Conservation (phyloP, 2,888 invertebrate species). For the Blastobasis adustella region DNA sequence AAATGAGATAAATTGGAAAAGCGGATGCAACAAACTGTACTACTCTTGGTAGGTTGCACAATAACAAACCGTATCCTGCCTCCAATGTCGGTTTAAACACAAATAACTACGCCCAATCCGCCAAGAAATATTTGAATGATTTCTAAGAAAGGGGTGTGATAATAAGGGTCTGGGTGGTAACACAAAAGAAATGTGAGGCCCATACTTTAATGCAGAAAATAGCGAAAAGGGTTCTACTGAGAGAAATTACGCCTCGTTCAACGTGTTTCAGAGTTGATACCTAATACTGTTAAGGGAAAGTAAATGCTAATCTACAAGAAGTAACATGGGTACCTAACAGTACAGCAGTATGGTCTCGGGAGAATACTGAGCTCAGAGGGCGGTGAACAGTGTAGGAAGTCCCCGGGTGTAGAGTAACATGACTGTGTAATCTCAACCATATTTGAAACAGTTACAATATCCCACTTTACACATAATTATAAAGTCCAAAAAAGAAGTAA, state of each 20-base stretch:
- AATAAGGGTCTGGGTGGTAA: not conserved
- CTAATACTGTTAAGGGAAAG: not conserved
- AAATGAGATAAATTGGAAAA: too few species aligned
- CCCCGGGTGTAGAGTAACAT: not conserved
- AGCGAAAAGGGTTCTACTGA: not conserved
- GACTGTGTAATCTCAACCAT: not conserved
- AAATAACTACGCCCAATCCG: too few species aligned
- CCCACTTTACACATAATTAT: conserved; percentile 2
- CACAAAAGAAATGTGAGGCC: conserved; percentile 6
- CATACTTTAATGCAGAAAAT: conserved; percentile 1
- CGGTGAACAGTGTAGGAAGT: conserved; percentile 5
- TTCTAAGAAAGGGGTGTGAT: too few species aligned
- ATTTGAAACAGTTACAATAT: too few species aligned
- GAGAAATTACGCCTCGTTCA: not conserved
- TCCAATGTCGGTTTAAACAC: too few species aligned
- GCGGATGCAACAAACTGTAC: too few species aligned
- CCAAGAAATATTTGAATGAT: too few species aligned
- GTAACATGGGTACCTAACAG: not conserved
- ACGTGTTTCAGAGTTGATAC: not conserved
- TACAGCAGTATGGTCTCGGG: not conserved
- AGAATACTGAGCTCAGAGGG: not conserved
- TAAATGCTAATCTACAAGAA: not conserved
- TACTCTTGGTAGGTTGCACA: too few species aligned
- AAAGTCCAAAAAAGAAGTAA: conserved; percentile 5
- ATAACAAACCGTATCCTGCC: too few species aligned